These are phyloP conservation scores for Tamandua tetradactyla DNA, from an alignment of 2,797 vertebrate genomes.

Conservation along the genomic window DNA sequence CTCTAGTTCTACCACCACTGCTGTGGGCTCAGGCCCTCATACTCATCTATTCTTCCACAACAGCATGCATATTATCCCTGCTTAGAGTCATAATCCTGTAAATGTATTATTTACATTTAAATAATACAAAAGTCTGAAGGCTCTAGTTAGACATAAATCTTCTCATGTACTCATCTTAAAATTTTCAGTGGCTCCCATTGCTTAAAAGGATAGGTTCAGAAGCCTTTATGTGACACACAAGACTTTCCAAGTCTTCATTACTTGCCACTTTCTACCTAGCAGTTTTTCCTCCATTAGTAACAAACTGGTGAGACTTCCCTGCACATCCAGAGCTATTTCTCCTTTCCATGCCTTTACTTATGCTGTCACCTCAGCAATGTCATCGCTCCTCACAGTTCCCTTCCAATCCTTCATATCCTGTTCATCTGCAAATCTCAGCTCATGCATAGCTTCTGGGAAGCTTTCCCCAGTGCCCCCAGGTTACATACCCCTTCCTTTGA, in stretches of 20 bases:
- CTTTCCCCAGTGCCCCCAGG: background rate
- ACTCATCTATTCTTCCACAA: fast-evolving
- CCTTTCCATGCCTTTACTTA: background rate
- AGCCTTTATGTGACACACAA: background rate
- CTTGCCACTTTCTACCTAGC: background rate
- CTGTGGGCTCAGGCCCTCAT: background rate
- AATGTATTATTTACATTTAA: background rate
- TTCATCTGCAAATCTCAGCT: background rate
- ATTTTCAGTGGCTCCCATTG: background rate
- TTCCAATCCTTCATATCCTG: background rate
- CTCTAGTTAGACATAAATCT: background rate
- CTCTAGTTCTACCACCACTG: too few species aligned
- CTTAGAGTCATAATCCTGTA: background rate
- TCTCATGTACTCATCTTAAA: background rate
- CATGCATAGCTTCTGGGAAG: background rate
- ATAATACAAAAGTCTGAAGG: background rate
- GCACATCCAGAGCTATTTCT: background rate
- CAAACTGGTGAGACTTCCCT: background rate
- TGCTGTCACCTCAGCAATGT: background rate
- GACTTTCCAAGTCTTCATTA: background rate
- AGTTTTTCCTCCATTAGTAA: background rate
- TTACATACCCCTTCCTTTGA: background rate
- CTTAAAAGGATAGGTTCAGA: too few species aligned
- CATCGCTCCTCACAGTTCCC: background rate
- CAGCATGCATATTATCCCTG: background rate